Evolutionary conservation across 1,140 invertebrate genomes (phyloP), one percentile per base, ranked within the genome.

Genomic region (Cepaea nemoralis): DNA sequence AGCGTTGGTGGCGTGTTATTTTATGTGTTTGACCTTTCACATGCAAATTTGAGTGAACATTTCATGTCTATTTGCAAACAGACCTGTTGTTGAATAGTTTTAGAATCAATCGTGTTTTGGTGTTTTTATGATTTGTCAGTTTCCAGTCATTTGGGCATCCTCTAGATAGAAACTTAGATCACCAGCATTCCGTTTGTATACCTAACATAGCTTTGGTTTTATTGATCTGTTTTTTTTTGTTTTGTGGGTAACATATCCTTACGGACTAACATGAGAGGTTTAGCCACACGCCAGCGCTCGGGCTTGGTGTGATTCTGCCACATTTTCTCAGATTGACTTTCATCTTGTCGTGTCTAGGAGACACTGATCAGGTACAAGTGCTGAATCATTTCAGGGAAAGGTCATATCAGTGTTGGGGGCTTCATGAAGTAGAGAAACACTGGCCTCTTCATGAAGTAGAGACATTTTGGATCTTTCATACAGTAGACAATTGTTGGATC

Each of bases 171-270:
- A 2, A 27, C n/a, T n/a, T 63, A 31, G n/a, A 63, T 16, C n/a
- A 2, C 59, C 59, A 63, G 59, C 59, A 63, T 63, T 63, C 59
- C 59, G 6, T 31, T 63, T 63, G 59, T 63, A 63, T 63, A 63
- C 2, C 59, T 63, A 27, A 63, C 16, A 63, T 63, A 63, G 59
- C 27, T 16, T 31, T 31, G n/a, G 22, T 27, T 63, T 63, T 31
- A 31, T 63, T 27, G 6, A 27, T 31, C 59, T 27, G n/a, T 63
- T 63, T n/a, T n/a, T n/a, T n/a, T 27, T 63, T 63, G n/a, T 63
- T 6, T 63, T 63, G 59, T 63, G 50, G 50, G 50, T 55, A 55
- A 22, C 8, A 19, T 55, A 22, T 2, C 50, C 50, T 55, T 55
- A 55, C 50, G 50, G 50, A 55, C 50, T 14, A 55, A 55, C 50